Evolutionary conservation across 2,888 invertebrate species (phyloP).

Genomic region (Oxycera nigricornis): DNA sequence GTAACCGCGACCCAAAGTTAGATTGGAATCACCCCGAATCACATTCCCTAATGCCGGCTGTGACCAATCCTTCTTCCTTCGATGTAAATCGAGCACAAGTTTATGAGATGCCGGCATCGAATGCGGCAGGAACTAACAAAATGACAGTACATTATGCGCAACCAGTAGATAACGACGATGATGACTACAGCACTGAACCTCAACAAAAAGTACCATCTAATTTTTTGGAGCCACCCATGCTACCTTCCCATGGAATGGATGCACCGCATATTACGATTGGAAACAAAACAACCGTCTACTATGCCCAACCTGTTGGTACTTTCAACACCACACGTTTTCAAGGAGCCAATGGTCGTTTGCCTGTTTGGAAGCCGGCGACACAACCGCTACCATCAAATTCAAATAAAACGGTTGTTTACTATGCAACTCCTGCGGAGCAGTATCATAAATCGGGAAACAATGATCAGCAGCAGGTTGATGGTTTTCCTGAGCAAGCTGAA

Average conservation of each 20-base stretch:
- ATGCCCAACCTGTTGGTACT: slow-evolving; percentile 54
- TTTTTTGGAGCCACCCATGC: neutral
- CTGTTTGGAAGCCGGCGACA: neutral
- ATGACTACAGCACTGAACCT: neutral
- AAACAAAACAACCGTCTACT: slow-evolving; percentile 49
- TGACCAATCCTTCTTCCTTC: neutral
- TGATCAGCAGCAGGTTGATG: slow-evolving; percentile 47
- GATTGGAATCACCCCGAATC: neutral
- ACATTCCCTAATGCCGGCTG: neutral
- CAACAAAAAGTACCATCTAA: neutral
- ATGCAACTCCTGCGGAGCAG: slow-evolving; percentile 5
- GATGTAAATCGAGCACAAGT: slow-evolving; percentile 5
- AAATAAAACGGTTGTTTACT: neutral
- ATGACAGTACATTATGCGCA: neutral
- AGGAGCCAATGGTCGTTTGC: neutral
- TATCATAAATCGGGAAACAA: slow-evolving; percentile 48
- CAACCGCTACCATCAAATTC: neutral
- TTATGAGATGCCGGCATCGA: neutral
- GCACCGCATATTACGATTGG: neutral
- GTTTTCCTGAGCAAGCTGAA: neutral
- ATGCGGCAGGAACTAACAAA: neutral
- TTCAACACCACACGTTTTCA: neutral
- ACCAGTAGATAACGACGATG: neutral
- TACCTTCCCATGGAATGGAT: slow-evolving; percentile 42
- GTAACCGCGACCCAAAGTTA: slow-evolving; percentile 9